Conservation (phyloP, 1,140 invertebrate genomes). For the Drosophila busckii region DNA sequence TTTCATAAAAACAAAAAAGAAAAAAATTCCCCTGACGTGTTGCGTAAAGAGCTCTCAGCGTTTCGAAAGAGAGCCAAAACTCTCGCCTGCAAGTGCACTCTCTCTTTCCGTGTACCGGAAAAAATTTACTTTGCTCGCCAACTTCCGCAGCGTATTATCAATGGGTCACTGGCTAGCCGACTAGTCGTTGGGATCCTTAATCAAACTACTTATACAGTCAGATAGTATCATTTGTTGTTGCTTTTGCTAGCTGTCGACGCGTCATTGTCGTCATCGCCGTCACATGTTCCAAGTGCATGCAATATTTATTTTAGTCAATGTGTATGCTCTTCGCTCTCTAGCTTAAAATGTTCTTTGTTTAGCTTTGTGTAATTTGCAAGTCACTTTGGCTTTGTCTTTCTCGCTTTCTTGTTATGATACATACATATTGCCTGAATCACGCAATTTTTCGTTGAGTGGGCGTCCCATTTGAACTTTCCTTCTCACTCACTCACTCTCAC, state of each 20-base stretch:
- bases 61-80: slow-evolving; percentile 1
- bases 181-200: no score
- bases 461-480: no score
- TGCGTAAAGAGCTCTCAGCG: slow-evolving; percentile 14
- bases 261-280: slow-evolving; percentile 40
- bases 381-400: slow-evolving; percentile 29
- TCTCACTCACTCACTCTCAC: slow-evolving; percentile 23
- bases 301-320: slow-evolving; percentile 23
- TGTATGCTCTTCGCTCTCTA: not conserved
- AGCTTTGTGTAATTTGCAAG: slow-evolving; percentile 24
- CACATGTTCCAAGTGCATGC: slow-evolving; percentile 61
- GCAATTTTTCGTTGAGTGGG: slow-evolving; percentile 32
- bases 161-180: slow-evolving; percentile 50
- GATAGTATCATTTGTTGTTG: slow-evolving; percentile 49
- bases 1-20: no score
- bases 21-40: slow-evolving; percentile 4
- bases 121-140: slow-evolving; percentile 17
- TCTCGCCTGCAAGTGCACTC: slow-evolving; percentile 1
- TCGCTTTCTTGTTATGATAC: slow-evolving; percentile 18
- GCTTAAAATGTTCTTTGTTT: slow-evolving; percentile 44
- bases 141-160: slow-evolving; percentile 66
- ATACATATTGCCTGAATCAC: slow-evolving; percentile 39
- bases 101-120: slow-evolving; percentile 6
- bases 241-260: slow-evolving; percentile 2
- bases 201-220: no score